These are phyloP conservation scores for Nesogale talazaci DNA, from an alignment of 2,113 vertebrate species.

Conservation along the genomic window DNA sequence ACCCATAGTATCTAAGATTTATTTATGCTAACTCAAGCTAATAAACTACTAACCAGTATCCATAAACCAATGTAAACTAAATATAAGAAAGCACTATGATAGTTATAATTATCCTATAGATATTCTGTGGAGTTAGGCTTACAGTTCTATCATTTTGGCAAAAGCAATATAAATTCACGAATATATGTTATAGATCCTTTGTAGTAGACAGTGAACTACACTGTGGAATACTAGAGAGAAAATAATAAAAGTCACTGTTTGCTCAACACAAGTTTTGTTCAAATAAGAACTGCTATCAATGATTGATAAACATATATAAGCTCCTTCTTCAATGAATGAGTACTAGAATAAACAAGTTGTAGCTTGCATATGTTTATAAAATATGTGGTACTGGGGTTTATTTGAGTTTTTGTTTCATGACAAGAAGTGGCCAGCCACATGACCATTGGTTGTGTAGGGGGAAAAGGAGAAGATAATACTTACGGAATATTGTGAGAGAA, in stretches of 20 bases:
- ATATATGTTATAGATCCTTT: not conserved
- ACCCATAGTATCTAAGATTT: not conserved
- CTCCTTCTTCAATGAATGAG: not conserved
- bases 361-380: not conserved
- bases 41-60: not conserved
- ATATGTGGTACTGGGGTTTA: not conserved
- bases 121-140: not conserved
- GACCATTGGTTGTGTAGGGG: not conserved
- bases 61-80: not conserved
- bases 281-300: not conserved
- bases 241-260: not conserved
- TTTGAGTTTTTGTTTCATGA: no score
- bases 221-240: not conserved
- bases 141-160: not conserved
- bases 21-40: not conserved
- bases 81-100: not conserved
- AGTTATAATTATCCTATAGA: constrained; percentile 3
- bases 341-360: not conserved
- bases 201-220: not conserved
- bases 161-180: not conserved
- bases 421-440: no score
- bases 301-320: not conserved
- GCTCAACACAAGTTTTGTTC: not conserved
- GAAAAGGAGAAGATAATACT: not conserved
- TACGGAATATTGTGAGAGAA: not conserved